A percentile compares a stretch with the other conserved stretches of the same genome.
phyloP scores from a whole-genome alignment of 2,888 invertebrate species.

The Theodoxus fluviatilis region DNA sequence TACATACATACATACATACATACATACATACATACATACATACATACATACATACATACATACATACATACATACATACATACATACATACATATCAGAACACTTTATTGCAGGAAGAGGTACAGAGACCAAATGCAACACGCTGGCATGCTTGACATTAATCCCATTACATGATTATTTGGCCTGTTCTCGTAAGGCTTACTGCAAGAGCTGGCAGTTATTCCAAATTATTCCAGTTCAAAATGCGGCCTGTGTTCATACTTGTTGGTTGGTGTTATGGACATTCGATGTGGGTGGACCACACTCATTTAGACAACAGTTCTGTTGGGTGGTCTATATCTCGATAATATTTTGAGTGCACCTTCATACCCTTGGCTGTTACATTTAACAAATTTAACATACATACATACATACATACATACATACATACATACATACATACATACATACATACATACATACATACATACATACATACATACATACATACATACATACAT shows the following conservation, averaged over 20 bases:
- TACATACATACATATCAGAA: slow-evolving; percentile 6
- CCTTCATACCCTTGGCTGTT: no score
- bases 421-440: slow-evolving; percentile 11
- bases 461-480: slow-evolving; percentile 7
- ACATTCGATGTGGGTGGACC: not conserved
- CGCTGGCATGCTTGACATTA: no score
- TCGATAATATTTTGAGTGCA: no score
- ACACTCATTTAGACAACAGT: no score
- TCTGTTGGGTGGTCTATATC: no score
- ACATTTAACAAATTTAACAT: not conserved
- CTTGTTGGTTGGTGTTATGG: not conserved
- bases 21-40: not conserved
- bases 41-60: slow-evolving; percentile 3
- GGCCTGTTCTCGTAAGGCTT: no score
- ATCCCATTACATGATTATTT: no score
- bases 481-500: not conserved
- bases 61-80: slow-evolving; percentile 12
- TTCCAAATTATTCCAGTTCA: not conserved
- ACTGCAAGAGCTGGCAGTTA: no score
- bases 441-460: slow-evolving; percentile 6
- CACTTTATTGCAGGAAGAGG: no score
- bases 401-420: slow-evolving; percentile 11
- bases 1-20: not conserved
- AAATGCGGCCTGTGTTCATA: not conserved
- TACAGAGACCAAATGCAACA: no score